Conservation (phyloP, 2,797 vertebrate genomes). For the Ceryle rudis region DNA sequence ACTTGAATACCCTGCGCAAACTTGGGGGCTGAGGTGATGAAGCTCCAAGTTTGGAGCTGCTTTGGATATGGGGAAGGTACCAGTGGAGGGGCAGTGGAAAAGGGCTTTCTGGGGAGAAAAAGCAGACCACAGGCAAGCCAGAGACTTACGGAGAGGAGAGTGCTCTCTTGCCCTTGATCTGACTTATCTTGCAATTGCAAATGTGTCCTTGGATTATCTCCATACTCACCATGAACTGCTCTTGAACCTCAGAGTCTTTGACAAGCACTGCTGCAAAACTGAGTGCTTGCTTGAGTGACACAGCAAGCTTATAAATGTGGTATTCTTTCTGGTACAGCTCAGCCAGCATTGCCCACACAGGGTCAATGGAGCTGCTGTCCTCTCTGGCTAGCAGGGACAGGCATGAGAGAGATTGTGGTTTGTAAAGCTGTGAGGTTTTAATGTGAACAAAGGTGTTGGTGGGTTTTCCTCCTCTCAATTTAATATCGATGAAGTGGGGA, state of each 20-base stretch:
- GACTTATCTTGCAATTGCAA: neutral
- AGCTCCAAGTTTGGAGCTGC: accelerated
- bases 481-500: accelerated
- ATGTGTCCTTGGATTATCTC: neutral
- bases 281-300: neutral
- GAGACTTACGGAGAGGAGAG: neutral
- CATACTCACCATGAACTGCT: neutral
- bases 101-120: neutral
- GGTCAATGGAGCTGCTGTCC: neutral
- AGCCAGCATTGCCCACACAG: accelerated
- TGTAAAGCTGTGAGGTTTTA: neutral
- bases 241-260: neutral
- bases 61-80: neutral
- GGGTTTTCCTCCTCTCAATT: neutral
- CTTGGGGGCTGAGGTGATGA: neutral
- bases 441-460: neutral
- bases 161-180: neutral
- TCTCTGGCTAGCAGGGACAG: neutral
- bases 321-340: neutral
- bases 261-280: neutral
- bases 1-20: neutral
- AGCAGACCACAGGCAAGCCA: accelerated
- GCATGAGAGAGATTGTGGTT: neutral
- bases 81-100: accelerated
- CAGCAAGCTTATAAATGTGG: accelerated